phyloP scores from a whole-genome alignment of 2,113 vertebrate species.

The Crypturellus undulatus region DNA sequence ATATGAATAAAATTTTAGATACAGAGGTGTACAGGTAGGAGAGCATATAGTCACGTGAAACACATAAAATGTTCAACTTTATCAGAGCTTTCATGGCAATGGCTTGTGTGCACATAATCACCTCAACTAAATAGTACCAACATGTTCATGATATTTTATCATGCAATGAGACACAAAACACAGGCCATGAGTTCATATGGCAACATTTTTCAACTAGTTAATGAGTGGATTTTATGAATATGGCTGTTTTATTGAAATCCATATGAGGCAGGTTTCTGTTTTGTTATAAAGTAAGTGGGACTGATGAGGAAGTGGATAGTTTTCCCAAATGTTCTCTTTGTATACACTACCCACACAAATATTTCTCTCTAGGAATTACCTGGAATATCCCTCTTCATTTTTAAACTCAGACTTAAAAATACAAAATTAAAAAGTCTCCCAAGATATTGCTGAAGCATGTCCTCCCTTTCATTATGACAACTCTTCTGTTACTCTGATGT shows the following conservation, averaged over 20 bases:
- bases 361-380: background rate
- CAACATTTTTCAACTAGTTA: background rate
- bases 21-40: background rate
- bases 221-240: rapidly evolving
- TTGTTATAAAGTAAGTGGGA: background rate
- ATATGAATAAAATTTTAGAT: background rate
- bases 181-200: background rate
- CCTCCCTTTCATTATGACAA: background rate
- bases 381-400: background rate
- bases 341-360: background rate
- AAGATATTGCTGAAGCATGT: background rate
- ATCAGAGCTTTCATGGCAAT: background rate
- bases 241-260: background rate
- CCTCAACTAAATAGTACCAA: background rate
- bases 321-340: rapidly evolving
- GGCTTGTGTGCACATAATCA: background rate
- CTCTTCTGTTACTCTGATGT: background rate
- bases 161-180: background rate
- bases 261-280: background rate
- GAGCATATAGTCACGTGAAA: background rate
- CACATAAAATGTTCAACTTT: background rate
- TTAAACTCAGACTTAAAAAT: background rate
- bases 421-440: background rate
- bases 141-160: background rate
- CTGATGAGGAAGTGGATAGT: background rate